Evolutionary conservation across 2,888 invertebrate species (phyloP).

Genomic region (Orchesellides sinensis): DNA sequence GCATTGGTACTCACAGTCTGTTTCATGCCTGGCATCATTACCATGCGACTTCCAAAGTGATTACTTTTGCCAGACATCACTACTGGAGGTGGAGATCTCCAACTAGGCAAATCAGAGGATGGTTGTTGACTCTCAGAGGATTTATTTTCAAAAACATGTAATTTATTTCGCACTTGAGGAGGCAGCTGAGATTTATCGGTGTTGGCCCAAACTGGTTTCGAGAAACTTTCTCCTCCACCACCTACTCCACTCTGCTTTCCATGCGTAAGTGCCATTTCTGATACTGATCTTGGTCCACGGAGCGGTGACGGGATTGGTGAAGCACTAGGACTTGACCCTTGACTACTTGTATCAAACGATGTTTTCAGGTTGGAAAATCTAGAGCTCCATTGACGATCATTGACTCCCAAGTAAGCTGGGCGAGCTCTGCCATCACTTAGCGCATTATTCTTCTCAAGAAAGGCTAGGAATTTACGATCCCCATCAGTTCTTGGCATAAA

Average conservation of each 20-base stretch:
- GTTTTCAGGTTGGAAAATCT: conserved; percentile 91
- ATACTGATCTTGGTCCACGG: conserved; percentile 65
- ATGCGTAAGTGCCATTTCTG: conserved; percentile 65
- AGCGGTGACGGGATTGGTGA: conserved; percentile 70
- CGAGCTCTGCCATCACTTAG: conserved; percentile 71
- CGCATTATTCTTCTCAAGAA: conserved; percentile 85
- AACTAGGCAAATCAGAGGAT: conserved; percentile 25
- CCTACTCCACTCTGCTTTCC: conserved; percentile 12
- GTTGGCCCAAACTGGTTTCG: conserved; percentile 69
- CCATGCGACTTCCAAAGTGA: conserved; percentile 15
- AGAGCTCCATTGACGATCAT: conserved; percentile 86
- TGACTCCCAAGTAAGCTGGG: conserved; percentile 75
- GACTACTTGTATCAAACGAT: conserved; percentile 82
- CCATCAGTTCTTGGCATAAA: conserved; percentile 90
- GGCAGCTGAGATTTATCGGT: conserved; percentile 68
- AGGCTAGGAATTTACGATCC: conserved; percentile 89
- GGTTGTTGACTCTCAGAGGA: conserved; percentile 21
- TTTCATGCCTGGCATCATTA: conserved; percentile 47
- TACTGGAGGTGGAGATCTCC: conserved; percentile 51
- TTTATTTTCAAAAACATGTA: conserved; percentile 72
- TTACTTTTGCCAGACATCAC: background rate
- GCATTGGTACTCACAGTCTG: conserved; percentile 51
- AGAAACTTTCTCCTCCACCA: conserved; percentile 43
- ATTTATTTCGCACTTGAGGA: conserved; percentile 72
- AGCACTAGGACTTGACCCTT: conserved; percentile 72